Percentiles rank a stretch among this genome's conserved stretches.
These are phyloP conservation scores for Anaspis maculata DNA, from an alignment of 2,888 invertebrate species.

Conservation along the genomic window DNA sequence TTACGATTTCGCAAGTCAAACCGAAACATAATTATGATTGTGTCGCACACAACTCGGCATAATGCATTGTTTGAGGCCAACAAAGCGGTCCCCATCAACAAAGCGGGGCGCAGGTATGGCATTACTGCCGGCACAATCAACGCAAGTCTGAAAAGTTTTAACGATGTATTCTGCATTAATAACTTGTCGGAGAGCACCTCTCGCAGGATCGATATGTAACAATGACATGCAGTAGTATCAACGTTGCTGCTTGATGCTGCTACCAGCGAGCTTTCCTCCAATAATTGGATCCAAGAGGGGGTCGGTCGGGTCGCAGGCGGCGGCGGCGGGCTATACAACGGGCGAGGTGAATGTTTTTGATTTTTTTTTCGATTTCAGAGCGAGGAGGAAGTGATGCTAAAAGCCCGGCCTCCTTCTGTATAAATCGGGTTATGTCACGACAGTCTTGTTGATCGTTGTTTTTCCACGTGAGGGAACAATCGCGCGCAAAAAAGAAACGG, in stretches of 20 bases:
- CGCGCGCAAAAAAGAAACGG: no score
- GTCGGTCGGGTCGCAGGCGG: no score
- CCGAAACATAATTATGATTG: slow-evolving; percentile 43
- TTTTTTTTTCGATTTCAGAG: no score
- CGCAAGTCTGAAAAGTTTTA: slow-evolving; percentile 44
- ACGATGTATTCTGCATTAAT: slow-evolving; percentile 44
- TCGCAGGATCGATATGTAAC: slow-evolving; percentile 36
- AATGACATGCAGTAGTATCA: slow-evolving; percentile 29
- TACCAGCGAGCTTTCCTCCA: slow-evolving; percentile 8
- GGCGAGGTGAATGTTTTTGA: no score
- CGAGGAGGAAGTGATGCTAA: no score
- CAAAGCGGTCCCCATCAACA: slow-evolving; percentile 36
- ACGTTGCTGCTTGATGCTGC: slow-evolving; percentile 9
- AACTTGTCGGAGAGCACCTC: slow-evolving; percentile 41
- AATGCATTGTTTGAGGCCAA: slow-evolving; percentile 38
- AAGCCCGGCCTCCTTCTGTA: no score
- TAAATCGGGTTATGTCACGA: no score
- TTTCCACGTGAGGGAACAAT: no score
- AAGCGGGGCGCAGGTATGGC: slow-evolving; percentile 39
- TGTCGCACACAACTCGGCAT: slow-evolving; percentile 38
- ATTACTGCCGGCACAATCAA: slow-evolving; percentile 38
- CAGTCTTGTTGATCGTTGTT: no score
- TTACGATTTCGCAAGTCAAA: slow-evolving; percentile 38
- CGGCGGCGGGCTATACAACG: no score
- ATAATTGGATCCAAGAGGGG: slow-evolving; percentile 10